phyloP scores from a whole-genome alignment of 2,888 invertebrate species.

The Trissonchulus latispiculum region DNA sequence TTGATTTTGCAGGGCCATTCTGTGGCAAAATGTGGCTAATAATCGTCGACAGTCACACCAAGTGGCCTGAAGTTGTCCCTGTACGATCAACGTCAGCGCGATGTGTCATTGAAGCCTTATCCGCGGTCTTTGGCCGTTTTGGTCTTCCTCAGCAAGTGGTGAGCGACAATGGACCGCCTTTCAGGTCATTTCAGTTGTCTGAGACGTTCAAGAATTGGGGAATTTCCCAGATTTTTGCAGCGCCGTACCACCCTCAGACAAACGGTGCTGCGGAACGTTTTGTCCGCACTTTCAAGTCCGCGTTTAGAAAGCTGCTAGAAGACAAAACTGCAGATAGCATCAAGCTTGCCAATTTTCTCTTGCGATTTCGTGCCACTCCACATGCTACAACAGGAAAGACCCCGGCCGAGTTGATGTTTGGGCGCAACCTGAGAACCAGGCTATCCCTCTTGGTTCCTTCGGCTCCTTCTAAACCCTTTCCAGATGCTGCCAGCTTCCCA shows the following conservation, averaged over 20 bases:
- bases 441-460: neutral
- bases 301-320: conserved; percentile 13
- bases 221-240: conserved; percentile 23
- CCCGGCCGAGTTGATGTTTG: conserved; percentile 18
- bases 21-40: neutral
- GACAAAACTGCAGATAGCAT: conserved; percentile 21
- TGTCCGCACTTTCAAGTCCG: conserved; percentile 30
- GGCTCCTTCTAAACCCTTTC: neutral
- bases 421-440: conserved; percentile 15
- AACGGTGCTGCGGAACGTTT: conserved; percentile 17
- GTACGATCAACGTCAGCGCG: neutral
- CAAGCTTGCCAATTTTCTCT: conserved; percentile 24
- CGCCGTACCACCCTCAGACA: conserved; percentile 31
- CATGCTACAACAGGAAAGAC: conserved; percentile 18
- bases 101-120: neutral
- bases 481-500: neutral
- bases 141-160: neutral
- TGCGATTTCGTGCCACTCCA: conserved; percentile 15
- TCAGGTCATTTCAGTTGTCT: conserved; percentile 17
- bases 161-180: conserved; percentile 18
- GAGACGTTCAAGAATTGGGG: neutral
- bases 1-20: neutral
- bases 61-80: conserved; percentile 30
- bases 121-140: neutral
- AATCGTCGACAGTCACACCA: neutral